These are phyloP conservation scores for Ateles fusciceps DNA, from an alignment of 2,797 vertebrate genomes.

Conservation along the genomic window DNA sequence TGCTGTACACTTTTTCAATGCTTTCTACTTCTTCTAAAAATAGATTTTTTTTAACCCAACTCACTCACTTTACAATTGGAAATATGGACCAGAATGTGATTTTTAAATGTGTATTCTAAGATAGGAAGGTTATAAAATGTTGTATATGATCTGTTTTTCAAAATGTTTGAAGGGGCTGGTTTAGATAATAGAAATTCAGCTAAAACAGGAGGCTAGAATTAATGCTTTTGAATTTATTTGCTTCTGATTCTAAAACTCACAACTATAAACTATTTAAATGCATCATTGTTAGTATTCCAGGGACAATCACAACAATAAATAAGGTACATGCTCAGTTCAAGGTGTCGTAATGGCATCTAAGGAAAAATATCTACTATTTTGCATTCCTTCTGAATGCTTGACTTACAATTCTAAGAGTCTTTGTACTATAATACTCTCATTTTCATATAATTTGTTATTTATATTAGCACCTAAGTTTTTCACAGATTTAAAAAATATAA, in stretches of 20 bases:
- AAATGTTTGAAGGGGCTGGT: conserved; percentile 56
- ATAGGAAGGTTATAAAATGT: conserved; percentile 42
- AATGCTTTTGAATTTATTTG: conserved; percentile 61
- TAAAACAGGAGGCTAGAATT: conserved; percentile 39
- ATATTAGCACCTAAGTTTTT: conserved; percentile 19
- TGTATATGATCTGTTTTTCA: conserved; percentile 63
- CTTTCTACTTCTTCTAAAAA: conserved; percentile 62
- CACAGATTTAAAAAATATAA: conserved; percentile 56
- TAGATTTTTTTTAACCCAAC: conserved; percentile 49
- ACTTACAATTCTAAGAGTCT: neutral
- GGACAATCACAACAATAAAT: neutral
- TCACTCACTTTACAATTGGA: conserved; percentile 45
- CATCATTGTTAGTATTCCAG: conserved; percentile 40
- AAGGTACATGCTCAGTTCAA: conserved; percentile 33
- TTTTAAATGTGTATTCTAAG: conserved; percentile 27
- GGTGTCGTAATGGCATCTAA: conserved; percentile 28
- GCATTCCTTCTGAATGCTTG: conserved; percentile 34
- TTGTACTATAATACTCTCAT: neutral
- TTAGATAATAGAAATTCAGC: conserved; percentile 52
- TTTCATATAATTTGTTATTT: conserved; percentile 35
- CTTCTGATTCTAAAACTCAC: conserved; percentile 46
- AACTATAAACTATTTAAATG: conserved; percentile 51
- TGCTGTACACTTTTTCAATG: conserved; percentile 49
- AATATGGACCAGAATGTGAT: conserved; percentile 51
- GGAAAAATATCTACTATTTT: conserved; percentile 44